These are phyloP conservation scores for Peromyscus californicus DNA, from an alignment of 2,113 vertebrate genomes.

Conservation along the genomic window DNA sequence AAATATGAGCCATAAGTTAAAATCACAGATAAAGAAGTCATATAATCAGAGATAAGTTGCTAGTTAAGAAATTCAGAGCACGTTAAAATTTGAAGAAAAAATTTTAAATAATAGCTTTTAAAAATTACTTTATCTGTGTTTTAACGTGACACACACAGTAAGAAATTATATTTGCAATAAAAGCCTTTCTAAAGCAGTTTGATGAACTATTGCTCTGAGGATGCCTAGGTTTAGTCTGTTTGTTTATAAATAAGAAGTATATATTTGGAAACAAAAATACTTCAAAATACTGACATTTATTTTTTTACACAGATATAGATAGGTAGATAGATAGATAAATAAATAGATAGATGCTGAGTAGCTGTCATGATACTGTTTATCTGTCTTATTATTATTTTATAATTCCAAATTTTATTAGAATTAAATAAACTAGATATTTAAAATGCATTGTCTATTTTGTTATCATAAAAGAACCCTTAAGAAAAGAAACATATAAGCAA, in stretches of 20 bases:
- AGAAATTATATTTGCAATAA: constrained; percentile 25
- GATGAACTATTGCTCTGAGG: background rate
- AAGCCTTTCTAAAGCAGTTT: background rate
- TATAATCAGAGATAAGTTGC: too few species aligned
- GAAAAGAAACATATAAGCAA: too few species aligned
- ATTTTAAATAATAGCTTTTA: too few species aligned
- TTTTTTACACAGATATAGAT: background rate
- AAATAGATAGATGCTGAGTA: too few species aligned
- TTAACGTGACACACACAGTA: background rate
- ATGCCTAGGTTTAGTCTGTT: background rate
- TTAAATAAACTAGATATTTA: background rate
- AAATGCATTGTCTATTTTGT: background rate
- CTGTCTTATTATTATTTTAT: background rate
- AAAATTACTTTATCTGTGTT: too few species aligned
- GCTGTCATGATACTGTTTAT: background rate
- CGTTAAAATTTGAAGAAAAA: too few species aligned
- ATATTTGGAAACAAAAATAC: constrained; percentile 13
- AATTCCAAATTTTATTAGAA: background rate
- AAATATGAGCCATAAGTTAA: too few species aligned
- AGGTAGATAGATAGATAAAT: too few species aligned
- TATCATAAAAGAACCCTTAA: background rate
- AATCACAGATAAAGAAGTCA: too few species aligned
- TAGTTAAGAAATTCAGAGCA: too few species aligned
- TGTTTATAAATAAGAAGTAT: background rate
- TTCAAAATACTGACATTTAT: background rate